These are phyloP conservation scores for Micrastur ruficollis DNA, from an alignment of 2,797 vertebrate species.

Conservation along the genomic window DNA sequence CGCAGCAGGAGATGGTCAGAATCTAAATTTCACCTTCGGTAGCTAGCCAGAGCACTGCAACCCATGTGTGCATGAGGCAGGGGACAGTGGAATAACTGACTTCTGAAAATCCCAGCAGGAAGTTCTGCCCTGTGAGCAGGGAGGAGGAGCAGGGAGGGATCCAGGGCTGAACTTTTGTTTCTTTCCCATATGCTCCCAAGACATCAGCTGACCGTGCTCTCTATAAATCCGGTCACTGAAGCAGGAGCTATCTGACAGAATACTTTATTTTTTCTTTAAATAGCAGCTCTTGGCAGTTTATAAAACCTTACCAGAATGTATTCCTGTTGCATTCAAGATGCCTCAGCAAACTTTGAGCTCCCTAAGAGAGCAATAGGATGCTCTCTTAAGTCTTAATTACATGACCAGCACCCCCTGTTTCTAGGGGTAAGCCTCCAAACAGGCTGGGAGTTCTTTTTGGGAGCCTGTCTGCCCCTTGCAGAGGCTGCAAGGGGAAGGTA, in stretches of 20 bases:
- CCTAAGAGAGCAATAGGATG: background rate
- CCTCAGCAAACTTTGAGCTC: background rate
- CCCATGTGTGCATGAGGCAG: rapidly evolving
- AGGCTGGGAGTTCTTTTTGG: background rate
- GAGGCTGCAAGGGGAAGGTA: background rate
- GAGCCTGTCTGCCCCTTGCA: background rate
- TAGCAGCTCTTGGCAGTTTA: background rate
- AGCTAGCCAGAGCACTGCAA: background rate
- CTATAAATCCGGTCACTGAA: background rate
- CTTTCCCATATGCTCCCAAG: background rate
- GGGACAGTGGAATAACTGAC: background rate
- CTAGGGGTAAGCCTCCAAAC: background rate
- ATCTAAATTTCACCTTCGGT: background rate
- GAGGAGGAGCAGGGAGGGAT: background rate
- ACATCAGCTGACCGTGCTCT: background rate
- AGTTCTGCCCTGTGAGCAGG: background rate
- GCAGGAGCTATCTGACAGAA: background rate
- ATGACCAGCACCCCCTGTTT: background rate
- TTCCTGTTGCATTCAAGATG: background rate
- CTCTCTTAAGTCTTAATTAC: slow-evolving; percentile 69
- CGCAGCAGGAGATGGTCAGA: background rate
- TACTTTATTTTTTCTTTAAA: background rate
- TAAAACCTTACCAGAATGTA: background rate
- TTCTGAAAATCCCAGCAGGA: background rate
- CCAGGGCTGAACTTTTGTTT: rapidly evolving